These are phyloP conservation scores for Circaetus gallicus DNA, from an alignment of 2,113 vertebrate species.

Conservation along the genomic window DNA sequence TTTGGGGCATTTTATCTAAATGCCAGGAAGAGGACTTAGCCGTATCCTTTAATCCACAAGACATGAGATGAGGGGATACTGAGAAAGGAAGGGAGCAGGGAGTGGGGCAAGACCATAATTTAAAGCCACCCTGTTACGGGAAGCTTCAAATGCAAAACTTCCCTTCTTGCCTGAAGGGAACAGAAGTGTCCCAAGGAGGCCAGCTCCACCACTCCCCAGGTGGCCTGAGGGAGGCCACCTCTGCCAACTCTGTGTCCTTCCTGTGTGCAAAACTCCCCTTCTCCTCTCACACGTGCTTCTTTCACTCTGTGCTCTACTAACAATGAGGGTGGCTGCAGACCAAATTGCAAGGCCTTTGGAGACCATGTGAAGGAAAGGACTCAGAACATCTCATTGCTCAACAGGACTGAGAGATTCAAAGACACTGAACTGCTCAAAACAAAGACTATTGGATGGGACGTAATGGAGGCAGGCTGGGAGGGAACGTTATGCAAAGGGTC, in stretches of 20 bases:
- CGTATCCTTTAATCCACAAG: background rate
- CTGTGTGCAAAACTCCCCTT: background rate
- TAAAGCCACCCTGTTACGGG: background rate
- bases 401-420: background rate
- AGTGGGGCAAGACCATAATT: background rate
- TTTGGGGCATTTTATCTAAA: background rate
- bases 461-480: background rate
- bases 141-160: background rate
- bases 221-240: background rate
- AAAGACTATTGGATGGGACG: background rate
- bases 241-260: background rate
- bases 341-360: background rate
- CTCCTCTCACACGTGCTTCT: background rate
- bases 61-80: background rate
- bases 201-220: background rate
- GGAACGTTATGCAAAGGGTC: background rate
- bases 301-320: background rate
- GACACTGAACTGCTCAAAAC: background rate
- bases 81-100: background rate
- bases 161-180: background rate
- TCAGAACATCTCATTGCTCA: background rate
- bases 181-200: background rate
- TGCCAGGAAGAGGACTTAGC: background rate
- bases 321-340: background rate
- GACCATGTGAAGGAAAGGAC: background rate